Base-by-base conservation (phyloP, 2,888 invertebrate genomes). In the Caenorhabditis auriculariae region DNA sequence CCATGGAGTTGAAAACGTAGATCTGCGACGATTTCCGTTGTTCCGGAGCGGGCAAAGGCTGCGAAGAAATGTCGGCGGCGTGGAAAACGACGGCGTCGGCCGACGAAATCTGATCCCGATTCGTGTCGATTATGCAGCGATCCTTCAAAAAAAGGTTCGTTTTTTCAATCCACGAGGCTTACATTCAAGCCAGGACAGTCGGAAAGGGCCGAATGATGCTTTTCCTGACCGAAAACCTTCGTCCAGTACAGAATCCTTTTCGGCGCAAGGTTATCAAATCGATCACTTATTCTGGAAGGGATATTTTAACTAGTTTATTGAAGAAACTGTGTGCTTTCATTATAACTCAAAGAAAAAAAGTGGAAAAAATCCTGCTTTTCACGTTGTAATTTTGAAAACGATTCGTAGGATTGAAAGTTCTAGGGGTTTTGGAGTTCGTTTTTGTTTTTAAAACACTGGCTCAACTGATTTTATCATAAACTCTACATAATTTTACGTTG, bases 41-140 rank as follows among this genome's bases (percentile, higher is more conserved):
- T 2, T 28, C 23, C 4, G 59, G 63, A 24, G 59, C 55, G 2
- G 64, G 60, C 15, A 56, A 49, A 24, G 50, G 39, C 3, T 37
- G 43, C 4, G 17, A 27, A 6, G 38, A 42, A 35, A 80, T 45
- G 39, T 80, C 77, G 29, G 66, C 60, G 24, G 65, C 68, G 72
- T 87, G 88, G 72, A 88, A 85, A 17, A 88, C 72, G 0, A 89
- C 88, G 1, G 89, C 88, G 76, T 89, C 88, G 0, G 88, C 88
- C 5, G 76, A 77, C 0, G 81, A 58, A 12, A 88, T 66, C 21
- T 84, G 82, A 3, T 73, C 67, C 9, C 85, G 83, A 4, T 86
- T 73, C 58, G 88, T 87, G 9, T 87, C 86, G 64, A 89, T 83
- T 7, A 77, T 66, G 54, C 83, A 73, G 75, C 89, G 89, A 75